A percentile compares a stretch with the other conserved stretches of the same genome.
phyloP scores from a whole-genome alignment of 2,888 invertebrate genomes.

The Lasioglossum pauxillum region DNA sequence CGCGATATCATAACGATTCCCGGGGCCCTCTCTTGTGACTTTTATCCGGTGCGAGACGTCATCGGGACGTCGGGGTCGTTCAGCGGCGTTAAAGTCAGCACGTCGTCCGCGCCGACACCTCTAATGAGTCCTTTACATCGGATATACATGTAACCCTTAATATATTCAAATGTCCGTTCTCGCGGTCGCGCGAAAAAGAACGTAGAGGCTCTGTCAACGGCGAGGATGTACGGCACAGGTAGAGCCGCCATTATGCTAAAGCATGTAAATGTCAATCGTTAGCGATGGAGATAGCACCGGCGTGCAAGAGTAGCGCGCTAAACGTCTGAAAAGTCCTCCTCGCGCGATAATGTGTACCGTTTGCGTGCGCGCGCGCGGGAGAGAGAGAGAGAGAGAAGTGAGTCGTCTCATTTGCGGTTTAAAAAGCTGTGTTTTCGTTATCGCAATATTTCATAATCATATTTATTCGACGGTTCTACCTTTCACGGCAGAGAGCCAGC shows the following conservation, averaged over 20 bases:
- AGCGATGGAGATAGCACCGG: slow-evolving; percentile 13
- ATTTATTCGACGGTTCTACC: not conserved
- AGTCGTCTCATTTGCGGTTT: slow-evolving; percentile 10
- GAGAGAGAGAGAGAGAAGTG: not conserved
- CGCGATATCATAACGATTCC: slow-evolving; percentile 25
- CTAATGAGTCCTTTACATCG: slow-evolving; percentile 44
- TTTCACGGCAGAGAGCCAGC: not conserved
- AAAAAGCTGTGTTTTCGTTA: not conserved
- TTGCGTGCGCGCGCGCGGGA: not conserved
- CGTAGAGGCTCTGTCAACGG: slow-evolving; percentile 22
- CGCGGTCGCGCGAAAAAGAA: not conserved
- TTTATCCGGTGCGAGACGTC: slow-evolving; percentile 4
- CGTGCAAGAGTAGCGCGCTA: slow-evolving; percentile 11
- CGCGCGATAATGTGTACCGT: not conserved
- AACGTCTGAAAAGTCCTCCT: slow-evolving; percentile 16
- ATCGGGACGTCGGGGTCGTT: not conserved
- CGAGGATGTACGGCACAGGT: slow-evolving; percentile 20
- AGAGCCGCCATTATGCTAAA: slow-evolving; percentile 32
- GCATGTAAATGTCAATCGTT: slow-evolving; percentile 52
- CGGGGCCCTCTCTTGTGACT: not conserved
- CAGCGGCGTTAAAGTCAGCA: slow-evolving; percentile 17
- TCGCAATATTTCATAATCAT: not conserved
- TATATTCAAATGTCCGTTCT: slow-evolving; percentile 30
- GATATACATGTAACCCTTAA: slow-evolving; percentile 29
- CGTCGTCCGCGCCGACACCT: slow-evolving; percentile 36